Evolutionary conservation across 2,888 invertebrate species (phyloP), one percentile per base, ranked within the genome.

Genomic region (Macaria liturata): DNA sequence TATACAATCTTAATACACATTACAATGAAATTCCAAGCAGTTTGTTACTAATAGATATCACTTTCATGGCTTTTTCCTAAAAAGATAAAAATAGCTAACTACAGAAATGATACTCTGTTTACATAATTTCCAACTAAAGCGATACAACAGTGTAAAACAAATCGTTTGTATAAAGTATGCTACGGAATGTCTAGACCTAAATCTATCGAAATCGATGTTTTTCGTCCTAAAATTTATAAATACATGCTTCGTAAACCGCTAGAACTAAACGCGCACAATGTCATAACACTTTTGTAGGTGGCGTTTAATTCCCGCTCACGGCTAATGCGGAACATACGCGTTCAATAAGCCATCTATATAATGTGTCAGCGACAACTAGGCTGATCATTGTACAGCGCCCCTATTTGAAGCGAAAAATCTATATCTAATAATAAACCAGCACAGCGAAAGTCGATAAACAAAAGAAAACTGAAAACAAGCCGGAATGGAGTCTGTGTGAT

Each of bases 361-460:
- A 76, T 73, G 37, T 50, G 72, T 71, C 76, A 73, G 76, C 78
- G 70, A 72, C 71, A 63, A 73, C 76, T 75, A 79, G 73, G 77
- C 80, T 70, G 80, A 64, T 70, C 68, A 72, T 76, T 75, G 47
- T 75, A 83, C 80, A 84, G 78, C 81, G 70, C 65, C 76, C 77
- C 78, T 80, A 68, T 75, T 71, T 68, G 72, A 86, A 85, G 84
- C 86, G 76, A 74, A 62, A 80, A 78, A 75, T 74, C 75, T 80
- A 82, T 78, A 64, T 79, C 78, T 82, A 80, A 75, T 75, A 76
- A 72, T 75, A 84, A 84, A 84, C 76, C 82, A 84, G 85, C 86
- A 81, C 81, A 83, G 83, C 83, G 69, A 75, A 80, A 75, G 74
- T 80, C 75, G 74, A 75, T 78, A 72, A 51, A 51, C n/a, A 20